A percentile compares a stretch with the other conserved stretches of the same genome.
Evolutionary conservation across 2,888 invertebrate species (phyloP).

Genomic region (Sarcophaga rosellei): DNA sequence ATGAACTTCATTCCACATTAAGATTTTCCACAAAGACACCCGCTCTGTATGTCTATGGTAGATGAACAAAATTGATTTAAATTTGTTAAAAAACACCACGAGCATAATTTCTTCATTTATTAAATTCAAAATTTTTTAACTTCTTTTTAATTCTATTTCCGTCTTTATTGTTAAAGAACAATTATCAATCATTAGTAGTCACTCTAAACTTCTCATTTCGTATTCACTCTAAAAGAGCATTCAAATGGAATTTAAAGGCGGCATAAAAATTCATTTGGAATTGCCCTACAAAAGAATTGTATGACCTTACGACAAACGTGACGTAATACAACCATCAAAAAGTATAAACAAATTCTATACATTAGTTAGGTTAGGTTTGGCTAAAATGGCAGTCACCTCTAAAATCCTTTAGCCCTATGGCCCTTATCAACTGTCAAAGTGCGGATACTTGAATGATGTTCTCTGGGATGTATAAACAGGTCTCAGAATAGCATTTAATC

Average conservation of each 20-base stretch:
- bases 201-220: slow-evolving; percentile 43
- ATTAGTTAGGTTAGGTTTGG: no score
- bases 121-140: slow-evolving; percentile 18
- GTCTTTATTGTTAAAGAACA: slow-evolving; percentile 23
- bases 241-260: neutral
- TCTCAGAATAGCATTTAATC: no score
- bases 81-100: neutral
- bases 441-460: no score
- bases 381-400: no score
- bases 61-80: neutral
- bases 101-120: slow-evolving; percentile 12
- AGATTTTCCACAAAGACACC: neutral
- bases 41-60: no score
- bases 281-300: neutral
- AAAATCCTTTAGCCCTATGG: no score
- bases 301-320: no score
- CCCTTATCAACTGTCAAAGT: no score
- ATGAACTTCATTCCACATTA: neutral
- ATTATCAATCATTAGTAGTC: slow-evolving; percentile 51
- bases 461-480: no score
- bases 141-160: neutral
- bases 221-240: neutral
- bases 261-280: slow-evolving; percentile 14
- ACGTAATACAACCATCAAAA: no score
- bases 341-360: no score